Conservation (phyloP, 2,797 vertebrate genomes). For the Xyrichtys novacula region DNA sequence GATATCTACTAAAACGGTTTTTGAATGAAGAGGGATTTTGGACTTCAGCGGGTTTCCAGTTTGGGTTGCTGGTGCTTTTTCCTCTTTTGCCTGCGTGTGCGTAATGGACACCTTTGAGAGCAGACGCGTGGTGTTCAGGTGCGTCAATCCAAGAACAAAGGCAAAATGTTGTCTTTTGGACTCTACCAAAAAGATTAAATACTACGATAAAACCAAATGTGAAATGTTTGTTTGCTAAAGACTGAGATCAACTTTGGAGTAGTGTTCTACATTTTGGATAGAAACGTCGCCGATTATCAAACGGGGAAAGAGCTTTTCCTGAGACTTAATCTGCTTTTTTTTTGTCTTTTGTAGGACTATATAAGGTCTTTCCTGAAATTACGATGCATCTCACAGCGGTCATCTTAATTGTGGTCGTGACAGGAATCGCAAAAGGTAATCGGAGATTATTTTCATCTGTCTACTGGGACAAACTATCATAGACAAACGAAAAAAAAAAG, state of each 20-base stretch:
- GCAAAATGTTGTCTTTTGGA: neutral
- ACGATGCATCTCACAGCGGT: slow-evolving; percentile 76
- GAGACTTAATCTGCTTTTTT: slow-evolving; percentile 19
- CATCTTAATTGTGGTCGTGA: slow-evolving; percentile 72
- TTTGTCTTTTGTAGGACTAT: slow-evolving; percentile 63
- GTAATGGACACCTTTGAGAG: slow-evolving; percentile 44
- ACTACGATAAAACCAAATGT: neutral
- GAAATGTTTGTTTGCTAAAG: neutral
- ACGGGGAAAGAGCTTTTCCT: neutral
- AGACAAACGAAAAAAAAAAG: slow-evolving; percentile 16
- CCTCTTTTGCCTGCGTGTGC: slow-evolving; percentile 30
- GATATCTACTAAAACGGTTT: neutral
- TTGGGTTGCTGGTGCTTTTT: neutral
- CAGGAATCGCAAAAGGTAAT: slow-evolving; percentile 78
- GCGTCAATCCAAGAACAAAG: slow-evolving; percentile 23
- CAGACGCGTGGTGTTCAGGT: slow-evolving; percentile 55
- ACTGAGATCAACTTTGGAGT: slow-evolving; percentile 60
- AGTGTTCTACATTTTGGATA: neutral
- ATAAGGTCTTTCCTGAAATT: slow-evolving; percentile 35
- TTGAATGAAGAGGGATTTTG: neutral
- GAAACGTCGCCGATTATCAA: neutral
- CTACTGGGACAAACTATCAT: slow-evolving; percentile 9
- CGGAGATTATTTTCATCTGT: slow-evolving; percentile 15
- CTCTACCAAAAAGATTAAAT: neutral
- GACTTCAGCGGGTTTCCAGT: neutral